These are phyloP conservation scores for Pentalonia nigronervosa DNA, from an alignment of 1,140 invertebrate species.

Conservation along the genomic window DNA sequence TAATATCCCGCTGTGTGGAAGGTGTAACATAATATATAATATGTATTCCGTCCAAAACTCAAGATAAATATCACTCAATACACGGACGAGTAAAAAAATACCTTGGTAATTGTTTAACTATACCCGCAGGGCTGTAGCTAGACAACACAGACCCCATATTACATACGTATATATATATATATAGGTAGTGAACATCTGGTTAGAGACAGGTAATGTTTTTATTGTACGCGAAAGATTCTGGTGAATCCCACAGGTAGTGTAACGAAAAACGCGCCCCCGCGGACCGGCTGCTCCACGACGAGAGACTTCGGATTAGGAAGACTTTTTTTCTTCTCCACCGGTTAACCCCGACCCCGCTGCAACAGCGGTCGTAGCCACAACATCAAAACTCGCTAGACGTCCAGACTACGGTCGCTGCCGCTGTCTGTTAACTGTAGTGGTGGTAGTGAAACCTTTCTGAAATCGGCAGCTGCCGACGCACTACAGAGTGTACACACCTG, in stretches of 20 bases:
- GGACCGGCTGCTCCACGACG: background rate
- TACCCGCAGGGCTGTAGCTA: background rate
- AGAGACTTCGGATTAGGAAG: background rate
- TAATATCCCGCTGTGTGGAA: background rate
- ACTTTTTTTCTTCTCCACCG: background rate
- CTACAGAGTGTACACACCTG: slow-evolving; percentile 33
- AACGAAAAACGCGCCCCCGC: background rate
- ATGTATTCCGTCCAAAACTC: background rate
- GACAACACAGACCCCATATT: background rate
- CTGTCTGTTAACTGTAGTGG: background rate
- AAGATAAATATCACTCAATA: background rate
- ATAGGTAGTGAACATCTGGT: background rate
- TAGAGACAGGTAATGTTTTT: slow-evolving; percentile 18
- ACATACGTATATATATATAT: background rate
- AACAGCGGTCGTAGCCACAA: background rate
- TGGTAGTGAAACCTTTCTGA: slow-evolving; percentile 8
- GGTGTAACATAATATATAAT: background rate
- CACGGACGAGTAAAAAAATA: background rate
- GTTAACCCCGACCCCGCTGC: background rate
- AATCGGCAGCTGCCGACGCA: slow-evolving; percentile 28
- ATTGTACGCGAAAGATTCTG: slow-evolving; percentile 7
- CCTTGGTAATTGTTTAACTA: background rate
- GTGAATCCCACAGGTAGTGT: slow-evolving; percentile 14
- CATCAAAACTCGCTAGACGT: background rate
- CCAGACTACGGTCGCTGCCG: background rate